Base-by-base conservation (phyloP, 2,797 vertebrate species). In the Microctenopoma lineatum region DNA sequence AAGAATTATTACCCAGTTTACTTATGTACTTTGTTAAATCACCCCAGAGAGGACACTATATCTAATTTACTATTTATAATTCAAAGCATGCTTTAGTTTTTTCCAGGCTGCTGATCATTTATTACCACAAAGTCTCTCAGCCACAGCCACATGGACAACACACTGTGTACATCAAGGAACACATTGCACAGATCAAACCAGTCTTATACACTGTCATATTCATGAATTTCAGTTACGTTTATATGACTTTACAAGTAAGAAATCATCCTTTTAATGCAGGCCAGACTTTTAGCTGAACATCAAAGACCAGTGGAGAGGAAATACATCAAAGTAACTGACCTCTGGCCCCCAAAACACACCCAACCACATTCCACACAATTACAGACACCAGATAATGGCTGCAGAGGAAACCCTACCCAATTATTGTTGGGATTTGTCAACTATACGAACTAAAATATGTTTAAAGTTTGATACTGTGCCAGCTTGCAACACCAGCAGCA, bases 361-460 rank as follows among this genome's bases (percentile, higher is more conserved):
- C 84, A 53, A 84, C 87, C 90, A 64, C 89, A 93, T 92, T 91
- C 89, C 88, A 66, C 83, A 77, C 84, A 86, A 90, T 92, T 91
- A 90, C 85, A 90, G 87, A 84, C 78, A 78, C 66, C 64, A 86
- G 78, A 60, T 74, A 66, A 72, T 56, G 70, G 46, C 69, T 70
- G 71, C 36, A 68, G 27, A 82, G 70, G 75, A 88, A 83, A 78
- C 74, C 70, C 84, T 77, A 39, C 87, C 86, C 84, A 60, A 63
- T 70, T 67, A 67, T 61, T 54, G 60, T 53, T 32, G 53, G 57
- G 70, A 73, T 72, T 58, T 60, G 51, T 67, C 74, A 62, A 50
- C 46, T 45, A 42, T 61, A 66, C 38, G 54, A 32, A 41, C 38
- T 57, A 45, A 83, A 84, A 81, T 73, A 71, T 80, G 32, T 34